Base-by-base conservation (phyloP, 2,113 vertebrate species). In the Chloropsis cyanopogon region DNA sequence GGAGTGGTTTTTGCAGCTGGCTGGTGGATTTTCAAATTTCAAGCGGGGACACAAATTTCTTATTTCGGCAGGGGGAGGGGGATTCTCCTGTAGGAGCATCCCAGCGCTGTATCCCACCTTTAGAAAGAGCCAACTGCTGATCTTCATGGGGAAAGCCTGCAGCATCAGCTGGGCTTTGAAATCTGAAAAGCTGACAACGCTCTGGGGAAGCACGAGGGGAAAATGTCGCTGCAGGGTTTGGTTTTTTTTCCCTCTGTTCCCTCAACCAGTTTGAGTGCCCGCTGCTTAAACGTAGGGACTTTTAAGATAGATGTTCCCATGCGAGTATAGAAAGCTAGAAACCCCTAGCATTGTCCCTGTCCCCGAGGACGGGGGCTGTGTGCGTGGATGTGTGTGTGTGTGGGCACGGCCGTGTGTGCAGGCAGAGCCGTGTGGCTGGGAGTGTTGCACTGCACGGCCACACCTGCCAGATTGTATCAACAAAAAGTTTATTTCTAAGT, bases 401-500 rank as follows among this genome's bases (percentile, higher is more conserved):
- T 52, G 89, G 35, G 73, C 60, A 41, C 29, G 0, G 68, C 4
- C 4, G 3, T 29, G 78, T 35, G 81, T 39, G 85, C 3, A 19
- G 41, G 79, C 89, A 46, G 46, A 75, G 87, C 77, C 4, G 50
- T 56, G 87, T 21, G 65, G 91, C 91, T 84, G 90, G 29, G 77
- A 80, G 94, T 59, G 90, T 29, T 37, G 50, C 8, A 1, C 76
- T 8, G 22, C 91, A 37, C 15, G 8, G 78, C 60, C 70, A 13
- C 87, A 19, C 86, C 90, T 77, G 76, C 92, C 96, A 84, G 95
- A 90, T 94, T 96, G 86, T 96, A 93, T 94, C 97, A 93, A 94
- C 97, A 93, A 95, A 97, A 96, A 98, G 96, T 97, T 97, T 98
- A 96, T 97, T 90, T 96, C 95, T 97, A 94, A 97, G 84, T 96